Evolutionary conservation across 2,888 invertebrate species (phyloP), one percentile per base, ranked within the genome.

Genomic region (Axea sp.): DNA sequence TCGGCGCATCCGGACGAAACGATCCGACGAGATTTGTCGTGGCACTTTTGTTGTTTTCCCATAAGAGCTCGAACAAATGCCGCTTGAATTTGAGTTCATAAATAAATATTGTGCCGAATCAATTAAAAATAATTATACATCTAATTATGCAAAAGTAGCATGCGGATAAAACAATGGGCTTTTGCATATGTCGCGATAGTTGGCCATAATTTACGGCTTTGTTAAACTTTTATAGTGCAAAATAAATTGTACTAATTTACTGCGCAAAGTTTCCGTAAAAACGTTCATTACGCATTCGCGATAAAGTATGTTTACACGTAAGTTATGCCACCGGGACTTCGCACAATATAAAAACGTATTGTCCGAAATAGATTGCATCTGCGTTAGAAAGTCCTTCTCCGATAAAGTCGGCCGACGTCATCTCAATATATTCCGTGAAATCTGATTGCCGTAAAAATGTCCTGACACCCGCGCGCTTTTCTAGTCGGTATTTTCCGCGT

Each of bases 381-480:
- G 55, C 51, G 51, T 31, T 35, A 17, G 59, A 51, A 14, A 35
- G 49, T 37, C 60, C 45, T 68, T 55, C 19, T 8, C 26, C 67
- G 55, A 55, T 65, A 45, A 59, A 67, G 55, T 67, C 65, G 30
- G 17, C 26, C 55, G 43, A 47, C 47, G 73, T 73, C 73, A 68
- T 73, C 68, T 68, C 73, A 49, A 68, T 67, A 62, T 73, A 53
- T 73, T 31, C 39, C 47, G 51, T 17, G 73, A 51, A 68, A 68
- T 68, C 67, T 62, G 73, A 73, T 68, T 49, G 60, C 68, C 68
- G 68, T 73, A 57, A 73, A 71, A 73, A 73, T 62, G 60, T 12
- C 39, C 49, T 6, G 37, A 43, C 51, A 26, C 8, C 43, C 43
- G 51, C 62, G 33, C 11, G 57, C 30, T 49, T 49, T 51, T 12